A percentile compares a stretch with the other conserved stretches of the same genome.
Conservation (phyloP, 2,888 invertebrate genomes). For the Acleris laterana region DNA sequence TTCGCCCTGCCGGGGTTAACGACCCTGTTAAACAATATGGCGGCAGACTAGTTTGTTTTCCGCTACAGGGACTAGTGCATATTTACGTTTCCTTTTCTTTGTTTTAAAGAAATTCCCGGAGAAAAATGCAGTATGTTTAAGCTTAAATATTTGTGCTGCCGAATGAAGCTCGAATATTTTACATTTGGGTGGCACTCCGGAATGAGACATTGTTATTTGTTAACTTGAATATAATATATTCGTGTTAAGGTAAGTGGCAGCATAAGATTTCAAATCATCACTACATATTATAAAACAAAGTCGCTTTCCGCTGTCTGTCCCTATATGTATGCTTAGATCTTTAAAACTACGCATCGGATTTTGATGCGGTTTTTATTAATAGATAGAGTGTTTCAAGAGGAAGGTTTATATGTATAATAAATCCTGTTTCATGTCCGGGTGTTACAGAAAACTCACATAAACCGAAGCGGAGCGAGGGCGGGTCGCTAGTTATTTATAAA, state of each 20-base stretch:
- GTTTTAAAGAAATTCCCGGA: constrained; percentile 38
- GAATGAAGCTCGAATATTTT: constrained; percentile 21
- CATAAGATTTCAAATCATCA: not conserved
- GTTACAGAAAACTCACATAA: no score
- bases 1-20: constrained; percentile 74
- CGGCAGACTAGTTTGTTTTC: constrained; percentile 66
- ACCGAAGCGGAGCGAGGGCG: no score
- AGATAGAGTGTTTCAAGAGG: no score
- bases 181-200: not conserved
- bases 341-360: no score
- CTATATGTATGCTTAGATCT: no score
- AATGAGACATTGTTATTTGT: constrained; percentile 13
- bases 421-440: no score
- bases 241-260: not conserved
- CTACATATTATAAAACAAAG: no score
- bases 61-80: constrained; percentile 65
- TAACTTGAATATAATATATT: constrained; percentile 1
- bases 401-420: no score
- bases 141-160: constrained; percentile 23
- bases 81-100: constrained; percentile 58
- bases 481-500: no score
- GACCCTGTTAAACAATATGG: constrained; percentile 69
- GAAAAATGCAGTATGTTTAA: constrained; percentile 22
- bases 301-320: no score
- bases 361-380: no score